A percentile compares a stretch with the other conserved stretches of the same genome.
phyloP scores from a whole-genome alignment of 2,797 vertebrate genomes.

The Heteromormyrus szaboi region DNA sequence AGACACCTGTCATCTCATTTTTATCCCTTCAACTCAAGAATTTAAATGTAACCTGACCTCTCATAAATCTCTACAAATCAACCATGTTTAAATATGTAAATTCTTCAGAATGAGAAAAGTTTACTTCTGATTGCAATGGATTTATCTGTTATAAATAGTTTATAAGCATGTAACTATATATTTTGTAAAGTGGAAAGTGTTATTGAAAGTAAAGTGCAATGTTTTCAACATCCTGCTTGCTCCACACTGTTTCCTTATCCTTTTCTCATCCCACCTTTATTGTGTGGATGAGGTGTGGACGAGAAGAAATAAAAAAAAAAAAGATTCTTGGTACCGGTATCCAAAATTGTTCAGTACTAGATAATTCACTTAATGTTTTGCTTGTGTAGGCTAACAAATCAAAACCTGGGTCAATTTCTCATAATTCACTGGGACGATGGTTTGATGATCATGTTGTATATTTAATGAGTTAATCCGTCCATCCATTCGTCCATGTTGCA shows the following conservation, averaged over 20 bases:
- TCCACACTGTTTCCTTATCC: neutral
- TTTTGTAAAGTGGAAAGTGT: constrained; percentile 20
- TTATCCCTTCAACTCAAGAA: neutral
- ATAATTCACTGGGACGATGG: neutral
- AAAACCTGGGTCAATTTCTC: neutral
- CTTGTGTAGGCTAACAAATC: neutral
- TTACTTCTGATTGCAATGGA: neutral
- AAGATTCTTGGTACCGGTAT: neutral
- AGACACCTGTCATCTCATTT: neutral
- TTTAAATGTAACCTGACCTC: neutral
- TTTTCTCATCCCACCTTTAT: neutral
- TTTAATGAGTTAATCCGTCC: neutral
- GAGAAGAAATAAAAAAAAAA: neutral
- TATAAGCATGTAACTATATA: constrained; percentile 20
- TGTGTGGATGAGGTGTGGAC: neutral
- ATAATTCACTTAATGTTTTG: neutral
- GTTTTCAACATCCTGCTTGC: constrained; percentile 15
- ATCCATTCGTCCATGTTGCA: neutral
- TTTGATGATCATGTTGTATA: neutral
- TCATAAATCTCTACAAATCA: constrained; percentile 12
- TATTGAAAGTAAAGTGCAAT: constrained; percentile 32
- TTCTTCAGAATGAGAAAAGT: neutral
- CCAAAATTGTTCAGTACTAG: neutral
- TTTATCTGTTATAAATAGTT: constrained; percentile 26
- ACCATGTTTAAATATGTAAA: constrained; percentile 31